Percentiles rank a stretch among this genome's conserved stretches.
These are phyloP conservation scores for Rotaria sp. DNA, from an alignment of 2,888 invertebrate genomes.

Conservation along the genomic window DNA sequence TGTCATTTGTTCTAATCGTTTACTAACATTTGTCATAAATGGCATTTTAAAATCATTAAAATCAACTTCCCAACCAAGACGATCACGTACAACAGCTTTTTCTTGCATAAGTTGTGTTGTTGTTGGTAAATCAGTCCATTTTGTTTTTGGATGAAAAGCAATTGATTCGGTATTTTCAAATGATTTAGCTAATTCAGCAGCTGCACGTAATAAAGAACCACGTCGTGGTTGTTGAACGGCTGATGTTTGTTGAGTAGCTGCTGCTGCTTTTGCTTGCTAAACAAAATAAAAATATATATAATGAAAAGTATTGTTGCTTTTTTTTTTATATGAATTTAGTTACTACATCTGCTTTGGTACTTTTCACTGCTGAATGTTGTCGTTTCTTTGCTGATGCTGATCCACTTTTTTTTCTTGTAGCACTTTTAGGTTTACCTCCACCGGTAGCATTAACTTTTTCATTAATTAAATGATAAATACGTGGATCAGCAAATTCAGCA, in stretches of 20 bases:
- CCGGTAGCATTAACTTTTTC: slow-evolving; percentile 48
- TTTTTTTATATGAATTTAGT: no score
- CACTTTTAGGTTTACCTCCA: slow-evolving; percentile 49
- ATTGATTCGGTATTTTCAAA: slow-evolving; percentile 27
- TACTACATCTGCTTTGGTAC: background rate
- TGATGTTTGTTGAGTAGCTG: background rate
- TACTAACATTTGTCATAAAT: slow-evolving; percentile 39
- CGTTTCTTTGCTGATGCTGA: slow-evolving; percentile 4
- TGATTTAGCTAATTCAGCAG: slow-evolving; percentile 30
- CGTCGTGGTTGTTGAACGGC: slow-evolving; percentile 27
- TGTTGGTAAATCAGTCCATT: slow-evolving; percentile 48
- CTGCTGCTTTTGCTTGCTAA: background rate
- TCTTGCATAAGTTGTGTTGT: slow-evolving; percentile 49
- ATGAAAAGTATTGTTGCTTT: background rate
- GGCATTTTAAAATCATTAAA: slow-evolving; percentile 47
- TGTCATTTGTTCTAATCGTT: slow-evolving; percentile 36
- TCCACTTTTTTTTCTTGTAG: background rate
- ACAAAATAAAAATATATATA: background rate
- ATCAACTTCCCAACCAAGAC: slow-evolving; percentile 55
- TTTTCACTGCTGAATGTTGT: slow-evolving; percentile 42
- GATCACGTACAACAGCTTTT: slow-evolving; percentile 47
- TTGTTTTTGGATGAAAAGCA: slow-evolving; percentile 33
- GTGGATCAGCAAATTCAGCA: slow-evolving; percentile 50
- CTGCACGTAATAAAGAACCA: slow-evolving; percentile 32
- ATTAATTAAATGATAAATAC: slow-evolving; percentile 50